A percentile compares a stretch with the other conserved stretches of the same genome.
Evolutionary conservation across 2,797 vertebrate genomes (phyloP).

Genomic region (Nannoperca obscura): DNA sequence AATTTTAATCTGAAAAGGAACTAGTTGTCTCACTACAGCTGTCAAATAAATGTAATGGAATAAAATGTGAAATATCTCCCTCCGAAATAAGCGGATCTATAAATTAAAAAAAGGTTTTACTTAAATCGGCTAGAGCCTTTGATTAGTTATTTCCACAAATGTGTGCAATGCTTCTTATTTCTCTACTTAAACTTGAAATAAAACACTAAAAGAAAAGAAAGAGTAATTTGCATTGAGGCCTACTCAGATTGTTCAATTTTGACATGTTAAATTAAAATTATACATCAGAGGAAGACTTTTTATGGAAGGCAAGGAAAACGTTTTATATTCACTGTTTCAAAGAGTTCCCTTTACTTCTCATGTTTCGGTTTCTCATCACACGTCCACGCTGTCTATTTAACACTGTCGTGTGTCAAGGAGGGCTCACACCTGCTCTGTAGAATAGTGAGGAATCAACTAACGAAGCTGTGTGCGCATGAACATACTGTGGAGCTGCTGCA

Average conservation of each 20-base stretch:
- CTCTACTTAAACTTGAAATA: background rate
- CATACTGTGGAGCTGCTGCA: constrained; percentile 46
- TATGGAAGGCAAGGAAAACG: background rate
- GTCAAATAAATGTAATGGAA: background rate
- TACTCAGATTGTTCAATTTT: background rate
- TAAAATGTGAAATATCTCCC: background rate
- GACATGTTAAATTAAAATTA: background rate
- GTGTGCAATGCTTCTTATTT: background rate
- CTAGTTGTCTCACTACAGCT: background rate
- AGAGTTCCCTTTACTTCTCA: background rate
- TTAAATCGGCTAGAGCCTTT: background rate
- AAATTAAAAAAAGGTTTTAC: background rate
- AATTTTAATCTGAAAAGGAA: background rate
- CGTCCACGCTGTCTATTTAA: background rate
- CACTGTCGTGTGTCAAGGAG: constrained; percentile 43
- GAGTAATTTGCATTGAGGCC: background rate
- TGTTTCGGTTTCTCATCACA: constrained; percentile 14
- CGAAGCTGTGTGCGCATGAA: constrained; percentile 45
- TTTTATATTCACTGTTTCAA: constrained; percentile 2
- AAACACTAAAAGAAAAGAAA: background rate
- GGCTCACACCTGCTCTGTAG: constrained; percentile 57
- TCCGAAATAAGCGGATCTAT: too few relatives aligned
- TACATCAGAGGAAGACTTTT: background rate
- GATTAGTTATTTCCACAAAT: background rate
- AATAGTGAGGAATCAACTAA: constrained; percentile 50